Base-by-base conservation (phyloP, 2,888 invertebrate genomes). In the Diabrotica balteata region DNA sequence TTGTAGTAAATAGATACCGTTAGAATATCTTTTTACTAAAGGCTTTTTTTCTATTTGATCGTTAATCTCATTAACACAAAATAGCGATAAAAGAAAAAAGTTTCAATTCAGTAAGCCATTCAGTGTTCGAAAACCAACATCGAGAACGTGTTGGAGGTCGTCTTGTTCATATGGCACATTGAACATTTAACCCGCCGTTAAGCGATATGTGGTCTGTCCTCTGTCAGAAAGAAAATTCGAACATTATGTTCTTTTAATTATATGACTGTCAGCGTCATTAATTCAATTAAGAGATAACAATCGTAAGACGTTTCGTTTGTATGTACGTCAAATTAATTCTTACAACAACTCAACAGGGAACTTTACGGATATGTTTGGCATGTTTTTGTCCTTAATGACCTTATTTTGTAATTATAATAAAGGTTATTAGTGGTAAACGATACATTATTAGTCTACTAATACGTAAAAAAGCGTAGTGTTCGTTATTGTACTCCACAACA, bases 261-360 rank as follows among this genome's bases (percentile, higher is more conserved):
- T 67, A 58, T 47, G 62, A 53, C 62, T 47, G 64, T 62, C 67
- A 64, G 66, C 68, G 52, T 67, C 61, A 62, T 69, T 67, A 67
- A 67, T 69, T 72, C 67, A 70, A 72, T 72, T 72, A 72, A 70
- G 61, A 72, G 72, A 72, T 72, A 72, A 72, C 47, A 66, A 72
- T 72, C 72, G 45, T 54, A 66, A 61, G 72, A 66, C 61, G 66
- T 59, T 62, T 66, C 46, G 46, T 55, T 47, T 62, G 47, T 50
- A 22, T 63, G 63, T 55, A 55, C 63, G 63, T 63, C 63, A 63
- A 63, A 63, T 63, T 63, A 63, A 63, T 63, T 55, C 57, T 55
- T 55, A 55, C 32, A 63, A 63, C 63, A 55, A 49, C 63, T 63
- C 63, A 55, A 63, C 63, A 57, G 49, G 63, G 45, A 44, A 17